A percentile compares a stretch with the other conserved stretches of the same genome.
Evolutionary conservation across 1,140 invertebrate genomes (phyloP).

Genomic region (Camponotus floridanus): DNA sequence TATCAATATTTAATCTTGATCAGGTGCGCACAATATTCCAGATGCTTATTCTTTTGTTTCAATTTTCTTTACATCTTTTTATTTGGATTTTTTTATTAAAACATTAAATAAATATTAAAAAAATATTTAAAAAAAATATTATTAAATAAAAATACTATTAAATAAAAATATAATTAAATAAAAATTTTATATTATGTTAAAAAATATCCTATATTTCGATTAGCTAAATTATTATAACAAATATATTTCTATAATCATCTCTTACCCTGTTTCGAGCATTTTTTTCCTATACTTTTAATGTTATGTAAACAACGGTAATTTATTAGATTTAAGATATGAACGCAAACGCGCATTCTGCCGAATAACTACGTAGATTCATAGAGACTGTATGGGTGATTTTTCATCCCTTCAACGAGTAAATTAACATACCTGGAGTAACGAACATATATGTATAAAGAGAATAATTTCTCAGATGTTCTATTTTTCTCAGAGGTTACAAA

Average conservation of each 20-base stretch:
- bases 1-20: too few relatives aligned
- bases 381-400: slow-evolving; percentile 51
- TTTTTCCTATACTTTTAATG: slow-evolving; percentile 36
- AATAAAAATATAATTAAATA: too few relatives aligned
- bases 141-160: too few relatives aligned
- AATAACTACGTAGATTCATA: slow-evolving; percentile 30
- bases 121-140: too few relatives aligned
- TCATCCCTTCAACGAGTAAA: slow-evolving; percentile 63
- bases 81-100: too few relatives aligned
- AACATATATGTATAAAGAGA: slow-evolving; percentile 65
- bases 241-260: neutral
- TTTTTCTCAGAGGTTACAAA: slow-evolving; percentile 77
- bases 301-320: slow-evolving; percentile 52
- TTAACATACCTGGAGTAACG: slow-evolving; percentile 81
- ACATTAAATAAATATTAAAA: too few relatives aligned
- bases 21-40: too few relatives aligned
- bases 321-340: slow-evolving; percentile 63
- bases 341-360: slow-evolving; percentile 22
- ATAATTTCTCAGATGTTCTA: slow-evolving; percentile 75
- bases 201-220: too few relatives aligned
- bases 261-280: neutral
- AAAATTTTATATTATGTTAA: too few relatives aligned
- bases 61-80: too few relatives aligned
- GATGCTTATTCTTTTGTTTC: too few relatives aligned
- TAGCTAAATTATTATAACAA: neutral